Evolutionary conservation across 92 coral and sea anemone species (phyloP), one percentile per base, ranked within the genome.

Genomic region (Phenganax subtilis): DNA sequence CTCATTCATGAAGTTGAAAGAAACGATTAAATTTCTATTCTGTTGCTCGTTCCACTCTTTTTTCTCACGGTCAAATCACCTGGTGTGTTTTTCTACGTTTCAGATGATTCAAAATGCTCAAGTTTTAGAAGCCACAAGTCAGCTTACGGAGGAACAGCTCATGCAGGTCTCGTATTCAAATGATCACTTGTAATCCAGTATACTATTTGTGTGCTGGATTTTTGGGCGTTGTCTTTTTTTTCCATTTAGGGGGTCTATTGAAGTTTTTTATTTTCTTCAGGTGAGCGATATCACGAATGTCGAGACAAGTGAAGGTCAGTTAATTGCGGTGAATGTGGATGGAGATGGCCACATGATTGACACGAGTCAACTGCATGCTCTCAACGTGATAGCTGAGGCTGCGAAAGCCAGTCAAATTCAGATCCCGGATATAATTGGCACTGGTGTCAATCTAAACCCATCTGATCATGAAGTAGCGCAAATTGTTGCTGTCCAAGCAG

Each of bases 131-230:
- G 59, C 59, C 75, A 83, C 82, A 0, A 86, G 88, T 37, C 93
- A 88, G 55, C 85, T 84, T 2, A 84, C 78, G 17, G 94, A 90
- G 44, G 87, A 88, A 2, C 84, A 80, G 54, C 87, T 88, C 16
- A 74, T 91, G 11, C 92, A 91, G 85, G 87, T 89, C 8, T 37
- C 47, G 47, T 37, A 37, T 37, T 37, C 47, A 5, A 37, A 37
- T 37, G 2, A 37, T 37, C 47, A 37, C 47, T 37, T 37, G 3
- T 37, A 37, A 37, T 5, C 47, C 5, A 5, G 5, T 37, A 5
- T 37, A 37, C 25, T 37, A 2, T 37, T 37, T 37, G 47, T 37
- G 5, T 37, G 5, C 47, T 1, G 47, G 5, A 37, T 37, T 37
- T 37, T 37, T 5, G 5, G 47, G 47, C 47, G 47, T 37, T 37